Evolutionary conservation across 2,888 invertebrate genomes (phyloP).

Genomic region (Mimumesa dahlbomi): DNA sequence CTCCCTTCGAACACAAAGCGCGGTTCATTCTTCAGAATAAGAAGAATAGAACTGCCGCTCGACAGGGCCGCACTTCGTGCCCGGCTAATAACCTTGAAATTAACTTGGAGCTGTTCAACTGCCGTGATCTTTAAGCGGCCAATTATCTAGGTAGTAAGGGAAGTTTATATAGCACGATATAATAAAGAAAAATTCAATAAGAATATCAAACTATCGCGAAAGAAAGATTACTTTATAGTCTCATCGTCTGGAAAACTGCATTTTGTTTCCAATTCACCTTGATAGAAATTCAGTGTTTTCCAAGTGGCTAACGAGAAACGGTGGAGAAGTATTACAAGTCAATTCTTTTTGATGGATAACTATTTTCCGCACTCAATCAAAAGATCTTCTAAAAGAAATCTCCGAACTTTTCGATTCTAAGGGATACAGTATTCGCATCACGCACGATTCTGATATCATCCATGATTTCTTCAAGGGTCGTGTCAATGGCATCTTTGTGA

Average conservation of each 20-base stretch:
- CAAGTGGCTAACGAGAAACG: too few species aligned
- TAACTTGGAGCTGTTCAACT: constrained; percentile 8
- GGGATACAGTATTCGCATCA: not conserved
- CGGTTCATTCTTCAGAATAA: constrained; percentile 47
- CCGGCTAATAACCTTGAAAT: constrained; percentile 50
- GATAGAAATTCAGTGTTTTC: too few species aligned
- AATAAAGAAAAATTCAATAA: not conserved
- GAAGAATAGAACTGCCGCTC: constrained; percentile 25
- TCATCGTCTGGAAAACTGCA: too few species aligned
- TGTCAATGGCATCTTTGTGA: not conserved
- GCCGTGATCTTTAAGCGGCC: not conserved
- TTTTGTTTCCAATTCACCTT: too few species aligned
- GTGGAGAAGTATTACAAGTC: not conserved
- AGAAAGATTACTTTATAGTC: too few species aligned
- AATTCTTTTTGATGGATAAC: not conserved
- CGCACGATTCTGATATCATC: constrained; percentile 6
- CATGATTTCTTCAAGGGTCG: constrained; percentile 2
- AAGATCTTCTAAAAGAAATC: not conserved
- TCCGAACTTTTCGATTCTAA: not conserved
- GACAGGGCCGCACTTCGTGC: constrained; percentile 22
- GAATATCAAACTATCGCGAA: too few species aligned
- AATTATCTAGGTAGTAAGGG: not conserved
- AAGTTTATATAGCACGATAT: not conserved
- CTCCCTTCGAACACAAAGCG: constrained; percentile 54
- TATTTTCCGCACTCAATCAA: not conserved